Conservation (phyloP, 2,888 invertebrate genomes). For the Buathra laborator region DNA sequence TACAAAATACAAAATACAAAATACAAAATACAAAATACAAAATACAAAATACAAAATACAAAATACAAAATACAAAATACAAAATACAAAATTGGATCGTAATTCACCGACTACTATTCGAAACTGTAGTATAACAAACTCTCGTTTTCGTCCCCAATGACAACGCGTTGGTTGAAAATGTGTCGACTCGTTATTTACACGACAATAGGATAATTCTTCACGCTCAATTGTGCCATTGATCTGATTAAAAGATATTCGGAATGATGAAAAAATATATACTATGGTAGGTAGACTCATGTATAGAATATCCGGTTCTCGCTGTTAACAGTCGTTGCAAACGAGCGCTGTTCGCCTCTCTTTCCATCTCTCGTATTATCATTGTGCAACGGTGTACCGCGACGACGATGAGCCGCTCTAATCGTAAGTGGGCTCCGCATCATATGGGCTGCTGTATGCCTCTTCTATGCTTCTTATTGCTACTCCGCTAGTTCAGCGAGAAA, state of each 20-base stretch:
- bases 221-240: slow-evolving; percentile 34
- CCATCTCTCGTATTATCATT: slow-evolving; percentile 21
- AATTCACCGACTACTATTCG: neutral
- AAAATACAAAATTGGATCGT: neutral
- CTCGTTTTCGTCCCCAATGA: neutral
- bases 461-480: neutral
- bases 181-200: neutral
- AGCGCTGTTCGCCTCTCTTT: slow-evolving; percentile 2
- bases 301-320: slow-evolving; percentile 32
- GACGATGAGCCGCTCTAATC: slow-evolving; percentile 36
- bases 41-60: no score
- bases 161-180: neutral
- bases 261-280: neutral
- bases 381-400: slow-evolving; percentile 34
- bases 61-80: no score
- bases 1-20: no score
- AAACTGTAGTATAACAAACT: no score
- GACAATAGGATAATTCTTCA: slow-evolving; percentile 5
- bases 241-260: slow-evolving; percentile 3
- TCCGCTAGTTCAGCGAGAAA: slow-evolving; percentile 17
- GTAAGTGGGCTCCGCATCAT: slow-evolving; percentile 18
- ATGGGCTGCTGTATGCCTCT: neutral
- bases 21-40: no score
- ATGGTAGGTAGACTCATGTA: neutral
- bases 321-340: neutral